Conservation (phyloP, 2,888 invertebrate genomes). For the Lapara coniferarum region DNA sequence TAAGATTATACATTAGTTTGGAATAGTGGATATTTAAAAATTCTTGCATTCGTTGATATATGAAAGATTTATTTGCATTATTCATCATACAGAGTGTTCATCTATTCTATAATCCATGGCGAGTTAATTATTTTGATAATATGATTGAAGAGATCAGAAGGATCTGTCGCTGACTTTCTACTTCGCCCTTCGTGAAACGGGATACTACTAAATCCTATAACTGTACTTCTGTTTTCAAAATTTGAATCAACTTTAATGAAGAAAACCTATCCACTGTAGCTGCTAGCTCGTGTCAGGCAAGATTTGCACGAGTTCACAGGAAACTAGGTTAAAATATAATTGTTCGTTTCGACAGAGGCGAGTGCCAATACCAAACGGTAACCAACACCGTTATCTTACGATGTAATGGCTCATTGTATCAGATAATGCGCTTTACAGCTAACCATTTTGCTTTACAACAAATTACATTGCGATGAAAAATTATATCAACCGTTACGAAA, state of each 20-base stretch:
- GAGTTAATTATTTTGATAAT: no score
- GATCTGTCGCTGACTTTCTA: no score
- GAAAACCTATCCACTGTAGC: neutral
- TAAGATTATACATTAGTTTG: no score
- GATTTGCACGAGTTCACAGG: constrained; percentile 54
- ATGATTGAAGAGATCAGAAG: no score
- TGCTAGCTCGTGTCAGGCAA: neutral
- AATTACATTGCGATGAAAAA: constrained; percentile 25
- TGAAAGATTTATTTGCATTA: no score
- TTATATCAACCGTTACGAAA: constrained; percentile 27
- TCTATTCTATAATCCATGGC: no score
- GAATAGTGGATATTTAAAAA: no score
- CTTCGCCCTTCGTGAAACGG: no score
- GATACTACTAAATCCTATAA: neutral
- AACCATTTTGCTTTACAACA: constrained; percentile 27
- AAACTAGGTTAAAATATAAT: constrained; percentile 63
- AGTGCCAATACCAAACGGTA: constrained; percentile 53
- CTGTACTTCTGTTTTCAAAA: neutral
- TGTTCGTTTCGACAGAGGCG: constrained; percentile 55
- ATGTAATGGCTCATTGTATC: constrained; percentile 21
- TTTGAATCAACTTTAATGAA: neutral
- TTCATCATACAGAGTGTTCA: no score
- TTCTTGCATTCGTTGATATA: no score
- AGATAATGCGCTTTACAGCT: constrained; percentile 22
- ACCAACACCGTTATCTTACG: constrained; percentile 48